Percentiles rank a stretch among this genome's conserved stretches.
These are phyloP conservation scores for Himalopsyche anomala DNA, from an alignment of 2,888 invertebrate genomes.

Conservation along the genomic window DNA sequence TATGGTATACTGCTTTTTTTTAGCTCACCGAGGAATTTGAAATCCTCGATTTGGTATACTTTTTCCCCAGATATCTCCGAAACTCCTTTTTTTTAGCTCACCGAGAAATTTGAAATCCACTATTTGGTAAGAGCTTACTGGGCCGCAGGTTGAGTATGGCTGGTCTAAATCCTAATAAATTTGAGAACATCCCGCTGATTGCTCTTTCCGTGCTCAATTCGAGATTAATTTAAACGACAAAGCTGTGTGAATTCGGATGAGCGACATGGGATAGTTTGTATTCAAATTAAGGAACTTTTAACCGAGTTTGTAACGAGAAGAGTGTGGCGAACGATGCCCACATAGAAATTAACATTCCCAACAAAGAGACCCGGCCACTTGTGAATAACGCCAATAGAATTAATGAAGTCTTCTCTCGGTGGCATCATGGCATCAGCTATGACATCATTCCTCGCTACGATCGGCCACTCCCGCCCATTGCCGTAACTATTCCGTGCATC, in stretches of 20 bases:
- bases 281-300: slow-evolving; percentile 14
- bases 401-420: slow-evolving; percentile 34
- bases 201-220: too few relatives aligned
- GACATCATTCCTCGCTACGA: slow-evolving; percentile 36
- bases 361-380: slow-evolving; percentile 35
- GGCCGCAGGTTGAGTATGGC: too few relatives aligned
- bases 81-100: too few relatives aligned
- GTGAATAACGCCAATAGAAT: slow-evolving; percentile 35
- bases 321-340: slow-evolving; percentile 12
- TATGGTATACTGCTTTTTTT: too few relatives aligned
- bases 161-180: too few relatives aligned
- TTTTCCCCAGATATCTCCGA: too few relatives aligned
- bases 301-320: background rate
- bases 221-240: background rate
- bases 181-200: too few relatives aligned
- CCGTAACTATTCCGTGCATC: slow-evolving; percentile 27
- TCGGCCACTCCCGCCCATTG: slow-evolving; percentile 29
- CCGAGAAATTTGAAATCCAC: too few relatives aligned
- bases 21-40: too few relatives aligned
- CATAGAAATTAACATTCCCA: slow-evolving; percentile 35
- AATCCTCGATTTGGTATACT: too few relatives aligned
- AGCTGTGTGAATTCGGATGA: background rate
- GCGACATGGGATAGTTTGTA: background rate
- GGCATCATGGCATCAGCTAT: slow-evolving; percentile 35
- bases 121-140: too few relatives aligned